Conservation (phyloP, 2,888 invertebrate species). For the Lycaena phlaeas region DNA sequence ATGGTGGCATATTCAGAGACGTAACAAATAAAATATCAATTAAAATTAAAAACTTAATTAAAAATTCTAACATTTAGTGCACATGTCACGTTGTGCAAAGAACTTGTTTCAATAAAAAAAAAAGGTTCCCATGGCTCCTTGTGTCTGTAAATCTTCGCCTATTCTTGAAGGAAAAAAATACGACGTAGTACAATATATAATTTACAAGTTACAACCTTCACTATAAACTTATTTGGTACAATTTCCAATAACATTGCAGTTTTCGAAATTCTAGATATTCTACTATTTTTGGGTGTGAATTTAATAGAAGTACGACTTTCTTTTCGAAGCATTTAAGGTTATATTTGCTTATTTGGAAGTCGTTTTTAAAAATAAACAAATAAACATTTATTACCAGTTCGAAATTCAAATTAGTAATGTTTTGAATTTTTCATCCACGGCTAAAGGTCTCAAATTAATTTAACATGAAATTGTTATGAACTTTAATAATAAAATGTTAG, state of each 20-base stretch:
- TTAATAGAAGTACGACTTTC: not conserved
- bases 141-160: not conserved
- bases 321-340: not conserved
- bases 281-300: not conserved
- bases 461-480: not conserved
- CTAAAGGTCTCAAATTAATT: not conserved
- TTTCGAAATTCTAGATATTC: not conserved
- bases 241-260: not conserved
- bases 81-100: not conserved
- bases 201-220: not conserved
- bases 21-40: not conserved
- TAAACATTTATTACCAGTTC: not conserved
- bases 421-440: not conserved
- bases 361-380: not conserved
- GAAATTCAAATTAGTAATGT: constrained; percentile 8
- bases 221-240: not conserved
- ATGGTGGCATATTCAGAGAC: no score
- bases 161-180: not conserved
- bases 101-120: not conserved
- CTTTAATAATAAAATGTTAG: not conserved
- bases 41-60: not conserved
- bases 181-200: not conserved
- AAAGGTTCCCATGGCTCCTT: not conserved
- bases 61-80: not conserved
- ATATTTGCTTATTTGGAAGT: not conserved